Conservation (phyloP, 2,113 vertebrate species). For the Crotalus tigris region DNA sequence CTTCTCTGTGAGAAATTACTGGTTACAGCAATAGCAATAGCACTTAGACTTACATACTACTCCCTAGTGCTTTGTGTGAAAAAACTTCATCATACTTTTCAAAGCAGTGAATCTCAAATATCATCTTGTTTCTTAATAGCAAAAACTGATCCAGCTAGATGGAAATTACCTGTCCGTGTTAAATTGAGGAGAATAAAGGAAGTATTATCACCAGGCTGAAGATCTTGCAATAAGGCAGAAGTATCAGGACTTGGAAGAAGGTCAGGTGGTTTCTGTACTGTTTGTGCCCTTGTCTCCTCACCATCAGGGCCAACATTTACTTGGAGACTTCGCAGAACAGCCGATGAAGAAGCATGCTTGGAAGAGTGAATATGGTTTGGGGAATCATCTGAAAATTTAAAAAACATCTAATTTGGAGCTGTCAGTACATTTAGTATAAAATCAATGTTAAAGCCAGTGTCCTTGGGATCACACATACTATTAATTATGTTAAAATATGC, state of each 20-base stretch:
- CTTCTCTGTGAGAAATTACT: constrained; percentile 12
- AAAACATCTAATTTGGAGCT: neutral
- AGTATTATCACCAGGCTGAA: constrained; percentile 90
- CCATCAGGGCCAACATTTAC: constrained; percentile 79
- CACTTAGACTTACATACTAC: neutral
- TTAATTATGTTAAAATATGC: constrained; percentile 20
- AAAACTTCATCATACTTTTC: constrained; percentile 15
- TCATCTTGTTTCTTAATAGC: constrained; percentile 26
- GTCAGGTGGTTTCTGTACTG: constrained; percentile 74
- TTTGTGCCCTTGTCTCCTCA: constrained; percentile 76
- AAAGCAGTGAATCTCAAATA: constrained; percentile 16
- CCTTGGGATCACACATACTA: neutral
- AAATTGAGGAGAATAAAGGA: constrained; percentile 95
- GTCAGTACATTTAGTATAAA: neutral
- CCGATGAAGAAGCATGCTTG: constrained; percentile 74
- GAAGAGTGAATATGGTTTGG: constrained; percentile 68
- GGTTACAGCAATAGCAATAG: constrained; percentile 10
- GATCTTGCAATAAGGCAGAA: constrained; percentile 86
- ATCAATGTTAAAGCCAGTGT: neutral
- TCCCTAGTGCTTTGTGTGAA: constrained; percentile 17
- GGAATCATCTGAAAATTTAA: constrained; percentile 67
- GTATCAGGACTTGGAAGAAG: constrained; percentile 73
- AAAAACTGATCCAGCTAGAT: constrained; percentile 8
- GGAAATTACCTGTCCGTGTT: constrained; percentile 85
- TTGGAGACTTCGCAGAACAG: constrained; percentile 79